Evolutionary conservation across 2,113 vertebrate species (phyloP).

Genomic region (Cheirogaleus medius): DNA sequence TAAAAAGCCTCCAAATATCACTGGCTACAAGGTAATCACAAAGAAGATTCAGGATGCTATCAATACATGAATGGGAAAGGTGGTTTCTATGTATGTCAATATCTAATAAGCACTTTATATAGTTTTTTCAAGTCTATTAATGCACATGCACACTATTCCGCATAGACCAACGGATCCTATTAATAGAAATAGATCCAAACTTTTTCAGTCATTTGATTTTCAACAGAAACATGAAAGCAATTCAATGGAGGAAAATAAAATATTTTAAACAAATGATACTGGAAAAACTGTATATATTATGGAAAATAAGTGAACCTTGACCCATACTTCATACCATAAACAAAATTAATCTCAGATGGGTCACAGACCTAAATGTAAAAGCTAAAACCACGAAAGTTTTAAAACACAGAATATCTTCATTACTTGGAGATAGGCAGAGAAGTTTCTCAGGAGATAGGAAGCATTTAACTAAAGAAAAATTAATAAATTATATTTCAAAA

Average conservation of each 20-base stretch:
- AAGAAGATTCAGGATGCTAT: background rate
- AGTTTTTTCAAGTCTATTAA: background rate
- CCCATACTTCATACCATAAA: background rate
- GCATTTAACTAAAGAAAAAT: background rate
- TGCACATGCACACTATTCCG: background rate
- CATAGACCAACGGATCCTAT: background rate
- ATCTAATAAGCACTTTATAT: background rate
- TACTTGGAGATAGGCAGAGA: background rate
- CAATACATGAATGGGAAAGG: background rate
- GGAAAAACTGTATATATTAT: background rate
- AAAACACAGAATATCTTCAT: background rate
- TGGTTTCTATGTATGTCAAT: background rate
- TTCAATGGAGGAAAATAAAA: background rate
- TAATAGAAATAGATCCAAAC: background rate
- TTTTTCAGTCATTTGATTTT: background rate
- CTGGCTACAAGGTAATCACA: background rate
- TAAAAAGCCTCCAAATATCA: slow-evolving; percentile 11
- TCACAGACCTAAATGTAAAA: background rate
- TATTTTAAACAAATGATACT: background rate
- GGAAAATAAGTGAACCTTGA: background rate
- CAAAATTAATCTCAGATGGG: background rate
- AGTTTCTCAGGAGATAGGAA: background rate
- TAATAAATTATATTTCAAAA: background rate
- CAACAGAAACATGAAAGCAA: background rate
- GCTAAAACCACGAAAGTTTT: background rate